These are phyloP conservation scores for Monarcha castaneiventris DNA, from an alignment of 2,113 vertebrate genomes.

Conservation along the genomic window DNA sequence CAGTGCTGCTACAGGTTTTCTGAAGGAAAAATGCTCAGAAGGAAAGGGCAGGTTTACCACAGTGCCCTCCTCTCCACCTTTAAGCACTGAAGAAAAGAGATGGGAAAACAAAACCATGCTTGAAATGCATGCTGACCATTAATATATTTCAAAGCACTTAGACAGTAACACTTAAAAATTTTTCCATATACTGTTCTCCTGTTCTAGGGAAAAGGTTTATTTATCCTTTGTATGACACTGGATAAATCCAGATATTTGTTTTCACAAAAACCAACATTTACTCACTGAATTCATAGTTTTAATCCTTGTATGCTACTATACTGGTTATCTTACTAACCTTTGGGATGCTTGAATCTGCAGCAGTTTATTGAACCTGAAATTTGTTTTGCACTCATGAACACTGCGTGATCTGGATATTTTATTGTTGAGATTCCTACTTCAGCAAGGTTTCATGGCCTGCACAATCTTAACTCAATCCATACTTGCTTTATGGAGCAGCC, in stretches of 20 bases:
- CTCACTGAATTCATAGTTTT: not conserved
- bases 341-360: not conserved
- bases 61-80: not conserved
- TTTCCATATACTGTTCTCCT: not conserved
- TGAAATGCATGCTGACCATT: not conserved
- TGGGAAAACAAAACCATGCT: not conserved
- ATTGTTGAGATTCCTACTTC: not conserved
- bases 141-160: not conserved
- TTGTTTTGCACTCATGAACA: not conserved
- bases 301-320: not conserved
- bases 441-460: not conserved
- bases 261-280: not conserved
- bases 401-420: not conserved
- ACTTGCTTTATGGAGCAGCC: not conserved
- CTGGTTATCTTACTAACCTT: not conserved
- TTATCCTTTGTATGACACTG: not conserved
- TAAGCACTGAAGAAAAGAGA: not conserved
- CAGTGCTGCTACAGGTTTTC: not conserved
- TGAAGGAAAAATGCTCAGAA: not conserved
- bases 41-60: not conserved
- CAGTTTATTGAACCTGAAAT: not conserved
- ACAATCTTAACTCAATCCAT: not conserved
- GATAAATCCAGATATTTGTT: not conserved
- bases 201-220: not conserved
- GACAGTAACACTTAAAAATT: not conserved